Conservation (phyloP, 2,888 invertebrate genomes). For the Sipha maydis region DNA sequence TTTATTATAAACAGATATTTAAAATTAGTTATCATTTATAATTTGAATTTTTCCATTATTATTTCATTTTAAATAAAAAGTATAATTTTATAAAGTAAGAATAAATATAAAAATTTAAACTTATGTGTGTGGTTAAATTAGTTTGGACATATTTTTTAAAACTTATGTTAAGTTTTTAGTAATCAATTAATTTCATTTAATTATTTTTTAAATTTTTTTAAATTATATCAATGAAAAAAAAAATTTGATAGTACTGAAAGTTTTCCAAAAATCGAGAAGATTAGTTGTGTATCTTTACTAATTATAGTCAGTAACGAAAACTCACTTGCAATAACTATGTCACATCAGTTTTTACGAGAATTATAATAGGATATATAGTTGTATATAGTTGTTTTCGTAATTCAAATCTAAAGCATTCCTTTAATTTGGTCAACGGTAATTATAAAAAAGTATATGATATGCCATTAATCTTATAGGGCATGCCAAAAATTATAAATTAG, state of each 20-base stretch:
- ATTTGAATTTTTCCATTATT: too few relatives aligned
- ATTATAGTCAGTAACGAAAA: constrained; percentile 12
- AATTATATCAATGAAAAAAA: neutral
- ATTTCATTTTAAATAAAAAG: too few relatives aligned
- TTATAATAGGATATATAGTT: constrained; percentile 8
- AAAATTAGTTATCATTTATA: too few relatives aligned
- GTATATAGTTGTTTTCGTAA: constrained; percentile 30
- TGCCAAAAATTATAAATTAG: constrained; percentile 47
- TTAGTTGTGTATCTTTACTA: neutral
- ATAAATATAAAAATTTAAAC: too few relatives aligned
- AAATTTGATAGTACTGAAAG: neutral
- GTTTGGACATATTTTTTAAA: too few relatives aligned
- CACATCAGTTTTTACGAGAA: constrained; percentile 34
- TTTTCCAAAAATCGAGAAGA: neutral
- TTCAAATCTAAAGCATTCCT: constrained; percentile 28
- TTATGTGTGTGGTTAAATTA: too few relatives aligned
- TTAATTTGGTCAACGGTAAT: constrained; percentile 30
- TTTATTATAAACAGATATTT: too few relatives aligned
- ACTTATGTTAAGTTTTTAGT: too few relatives aligned
- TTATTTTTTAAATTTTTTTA: neutral
- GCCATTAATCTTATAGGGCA: constrained; percentile 9
- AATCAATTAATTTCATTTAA: neutral
- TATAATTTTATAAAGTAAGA: too few relatives aligned
- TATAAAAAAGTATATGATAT: constrained; percentile 1
- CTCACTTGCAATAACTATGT: neutral